Percentiles rank a stretch among this genome's conserved stretches.
phyloP scores from a whole-genome alignment of 2,113 vertebrate species.

The Psettodes erumei region DNA sequence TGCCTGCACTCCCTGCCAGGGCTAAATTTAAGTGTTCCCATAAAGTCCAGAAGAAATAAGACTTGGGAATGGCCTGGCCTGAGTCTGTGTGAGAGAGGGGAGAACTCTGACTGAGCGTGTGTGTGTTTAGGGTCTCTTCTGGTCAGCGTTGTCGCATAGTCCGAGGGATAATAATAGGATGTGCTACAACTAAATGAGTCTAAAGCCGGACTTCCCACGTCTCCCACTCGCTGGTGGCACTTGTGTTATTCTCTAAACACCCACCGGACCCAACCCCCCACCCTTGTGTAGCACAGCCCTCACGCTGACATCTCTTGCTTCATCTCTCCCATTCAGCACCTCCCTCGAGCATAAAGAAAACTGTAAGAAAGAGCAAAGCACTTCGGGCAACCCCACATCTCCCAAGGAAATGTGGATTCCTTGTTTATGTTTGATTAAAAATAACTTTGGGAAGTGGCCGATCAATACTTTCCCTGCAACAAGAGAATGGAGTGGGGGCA shows the following conservation, averaged over 20 bases:
- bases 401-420: conserved; percentile 78
- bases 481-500: conserved; percentile 23
- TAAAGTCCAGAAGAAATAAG: conserved; percentile 82
- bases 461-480: conserved; percentile 83
- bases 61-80: conserved; percentile 82
- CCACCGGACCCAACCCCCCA: conserved; percentile 11
- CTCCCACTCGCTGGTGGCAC: conserved; percentile 78
- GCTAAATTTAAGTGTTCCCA: conserved; percentile 87
- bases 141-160: conserved; percentile 83
- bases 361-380: conserved; percentile 61
- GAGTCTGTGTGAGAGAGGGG: conserved; percentile 69
- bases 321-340: conserved; percentile 43
- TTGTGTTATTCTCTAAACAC: conserved; percentile 76
- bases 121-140: conserved; percentile 81
- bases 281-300: conserved; percentile 26
- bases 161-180: conserved; percentile 84
- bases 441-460: conserved; percentile 85
- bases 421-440: conserved; percentile 85
- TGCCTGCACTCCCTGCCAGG: conserved; percentile 80
- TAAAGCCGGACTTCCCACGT: conserved; percentile 83
- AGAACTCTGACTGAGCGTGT: conserved; percentile 63
- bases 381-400: conserved; percentile 70
- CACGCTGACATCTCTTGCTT: conserved; percentile 48
- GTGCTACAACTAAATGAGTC: conserved; percentile 76
- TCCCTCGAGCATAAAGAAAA: conserved; percentile 70